Evolutionary conservation across 2,888 invertebrate genomes (phyloP).

Genomic region (Campoplex nolae): DNA sequence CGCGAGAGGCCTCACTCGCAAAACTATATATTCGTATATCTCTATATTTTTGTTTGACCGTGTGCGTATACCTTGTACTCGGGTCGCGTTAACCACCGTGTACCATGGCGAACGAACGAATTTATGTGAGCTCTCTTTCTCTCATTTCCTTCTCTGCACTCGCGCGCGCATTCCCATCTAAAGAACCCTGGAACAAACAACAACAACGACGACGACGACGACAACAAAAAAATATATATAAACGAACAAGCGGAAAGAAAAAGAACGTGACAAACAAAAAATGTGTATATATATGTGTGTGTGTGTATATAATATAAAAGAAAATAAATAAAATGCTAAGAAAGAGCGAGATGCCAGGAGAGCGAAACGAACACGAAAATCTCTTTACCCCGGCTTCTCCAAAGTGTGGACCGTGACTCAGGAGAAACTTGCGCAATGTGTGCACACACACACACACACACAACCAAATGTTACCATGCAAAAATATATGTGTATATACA

Average conservation of each 20-base stretch:
- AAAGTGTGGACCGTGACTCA: slow-evolving; percentile 63
- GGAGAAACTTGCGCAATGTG: slow-evolving; percentile 59
- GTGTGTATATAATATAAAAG: not conserved
- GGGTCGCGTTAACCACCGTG: slow-evolving; percentile 64
- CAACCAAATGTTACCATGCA: not conserved
- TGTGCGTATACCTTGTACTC: slow-evolving; percentile 18
- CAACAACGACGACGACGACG: slow-evolving; percentile 12
- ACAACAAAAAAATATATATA: not conserved
- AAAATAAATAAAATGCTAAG: slow-evolving; percentile 57
- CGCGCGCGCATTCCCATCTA: slow-evolving; percentile 23
- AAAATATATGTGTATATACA: not conserved
- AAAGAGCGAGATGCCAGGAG: slow-evolving; percentile 55
- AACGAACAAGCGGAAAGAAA: slow-evolving; percentile 3
- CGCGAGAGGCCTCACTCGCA: slow-evolving; percentile 1
- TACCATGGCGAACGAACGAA: slow-evolving; percentile 65
- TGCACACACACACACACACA: slow-evolving; percentile 14
- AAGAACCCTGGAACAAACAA: slow-evolving; percentile 38
- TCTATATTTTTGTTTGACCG: slow-evolving; percentile 2
- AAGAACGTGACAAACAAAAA: slow-evolving; percentile 28
- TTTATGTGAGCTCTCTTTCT: slow-evolving; percentile 58
- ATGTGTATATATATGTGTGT: not conserved
- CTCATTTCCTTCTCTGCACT: slow-evolving; percentile 22
- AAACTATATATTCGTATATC: slow-evolving; percentile 18
- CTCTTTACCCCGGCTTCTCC: slow-evolving; percentile 57
- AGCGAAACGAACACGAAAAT: slow-evolving; percentile 61